Base-by-base conservation (phyloP, 2,113 vertebrate genomes). In the Peromyscus californicus region DNA sequence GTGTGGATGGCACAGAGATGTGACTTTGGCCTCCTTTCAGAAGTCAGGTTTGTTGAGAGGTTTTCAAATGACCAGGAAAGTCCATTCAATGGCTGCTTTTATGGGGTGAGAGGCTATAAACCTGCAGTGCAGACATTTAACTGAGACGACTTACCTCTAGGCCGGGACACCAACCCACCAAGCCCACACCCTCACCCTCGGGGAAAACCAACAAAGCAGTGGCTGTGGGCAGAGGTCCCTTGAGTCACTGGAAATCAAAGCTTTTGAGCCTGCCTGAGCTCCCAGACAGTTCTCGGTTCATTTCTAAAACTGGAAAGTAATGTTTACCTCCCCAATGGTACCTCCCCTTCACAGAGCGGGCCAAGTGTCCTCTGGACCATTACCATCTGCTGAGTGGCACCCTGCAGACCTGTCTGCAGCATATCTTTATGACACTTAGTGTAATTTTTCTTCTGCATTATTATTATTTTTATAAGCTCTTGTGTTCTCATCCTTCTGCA, bases 241-340 rank as follows among this genome's bases (percentile, higher is more conserved):
- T 80, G 16, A 48, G 26, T 78, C 61, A 15, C 1, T 63, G 70
- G 74, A 80, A 96, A 72, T 42, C 63, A 92, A 96, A 63, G 63
- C 61, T 63, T 84, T 29, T 42, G 51, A 24, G 17, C 54, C 61
- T 76, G n/a, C 39, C 69, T 8, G 39, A 85, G 57, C 39, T 74
- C 12, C 61, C 74, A 22, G 6, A 42, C 15, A 19, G 92, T 91
- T 89, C 91, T 93, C 31, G 45, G 45, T 45, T 83, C 42, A 70
- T 75, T 79, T 95, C 91, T 91, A 69, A 91, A 89, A 78, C 74
- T 93, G 59, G 78, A 89, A 93, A 90, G 45, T 67, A 51, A 78
- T 76, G 31, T 12, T 76, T 57, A 11, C 74, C 79, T 96, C 65
- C 78, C 83, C 26, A 72, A 48, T 61, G 6, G 19, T 21, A 63